Percentiles rank a stretch among this genome's conserved stretches.
Conservation (phyloP, 2,113 vertebrate species). For the Verasper variegatus region DNA sequence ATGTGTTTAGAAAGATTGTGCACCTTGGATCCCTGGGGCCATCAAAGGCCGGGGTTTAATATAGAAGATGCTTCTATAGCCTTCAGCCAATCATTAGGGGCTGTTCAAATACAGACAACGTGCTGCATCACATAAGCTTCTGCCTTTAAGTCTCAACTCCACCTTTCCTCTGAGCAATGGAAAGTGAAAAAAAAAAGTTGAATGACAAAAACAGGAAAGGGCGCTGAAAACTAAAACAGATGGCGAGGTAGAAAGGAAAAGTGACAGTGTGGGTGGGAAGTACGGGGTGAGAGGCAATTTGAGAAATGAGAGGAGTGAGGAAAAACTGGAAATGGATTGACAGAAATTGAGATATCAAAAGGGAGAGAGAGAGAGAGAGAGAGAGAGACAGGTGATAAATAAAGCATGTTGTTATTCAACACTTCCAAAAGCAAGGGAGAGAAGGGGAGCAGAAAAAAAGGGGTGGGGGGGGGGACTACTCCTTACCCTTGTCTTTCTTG, state of each 20-base stretch:
- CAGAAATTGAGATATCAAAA: conserved; percentile 48
- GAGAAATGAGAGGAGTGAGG: conserved; percentile 25
- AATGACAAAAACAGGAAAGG: conserved; percentile 42
- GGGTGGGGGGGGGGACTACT: conserved; percentile 23
- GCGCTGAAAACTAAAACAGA: conserved; percentile 58
- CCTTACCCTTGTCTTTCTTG: conserved; percentile 50
- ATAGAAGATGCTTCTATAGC: conserved; percentile 13
- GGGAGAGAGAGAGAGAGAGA: conserved; percentile 33
- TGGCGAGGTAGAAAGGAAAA: conserved; percentile 47
- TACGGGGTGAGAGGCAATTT: conserved; percentile 54
- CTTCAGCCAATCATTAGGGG: conserved; percentile 5
- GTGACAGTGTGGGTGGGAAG: conserved; percentile 62
- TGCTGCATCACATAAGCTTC: conserved; percentile 10
- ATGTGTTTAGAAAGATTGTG: conserved; percentile 7
- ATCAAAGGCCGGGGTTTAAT: conserved; percentile 10
- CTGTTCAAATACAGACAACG: conserved; percentile 4
- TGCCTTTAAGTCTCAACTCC: conserved; percentile 31
- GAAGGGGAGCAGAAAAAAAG: conserved; percentile 2
- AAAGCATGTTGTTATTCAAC: conserved; percentile 77
- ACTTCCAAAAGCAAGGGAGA: conserved; percentile 64
- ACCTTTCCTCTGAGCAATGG: conserved; percentile 8
- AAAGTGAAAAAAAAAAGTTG: not conserved
- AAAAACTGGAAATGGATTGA: conserved; percentile 34
- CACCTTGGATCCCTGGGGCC: conserved; percentile 7
- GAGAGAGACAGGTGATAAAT: conserved; percentile 75